phyloP scores from a whole-genome alignment of 2,797 vertebrate genomes.

The Cossypha caffra region DNA sequence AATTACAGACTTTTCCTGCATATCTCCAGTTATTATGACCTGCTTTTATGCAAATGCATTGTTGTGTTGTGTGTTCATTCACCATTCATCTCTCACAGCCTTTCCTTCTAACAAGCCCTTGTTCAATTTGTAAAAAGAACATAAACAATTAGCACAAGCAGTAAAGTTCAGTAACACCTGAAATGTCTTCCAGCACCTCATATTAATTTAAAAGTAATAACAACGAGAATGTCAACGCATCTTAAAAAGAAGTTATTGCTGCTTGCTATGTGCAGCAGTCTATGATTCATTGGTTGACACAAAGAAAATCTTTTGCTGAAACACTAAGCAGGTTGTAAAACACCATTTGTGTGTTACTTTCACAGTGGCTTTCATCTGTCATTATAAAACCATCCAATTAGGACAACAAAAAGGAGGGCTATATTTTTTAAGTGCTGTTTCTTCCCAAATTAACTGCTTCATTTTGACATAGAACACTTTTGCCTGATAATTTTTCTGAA shows the following conservation, averaged over 20 bases:
- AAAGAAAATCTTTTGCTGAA: constrained; percentile 40
- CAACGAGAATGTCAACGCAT: neutral
- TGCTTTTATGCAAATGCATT: neutral
- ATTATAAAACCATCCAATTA: constrained; percentile 63
- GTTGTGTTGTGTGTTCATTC: neutral
- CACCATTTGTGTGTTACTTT: constrained; percentile 27
- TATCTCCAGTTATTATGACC: neutral
- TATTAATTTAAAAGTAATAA: constrained; percentile 44
- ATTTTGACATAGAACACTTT: neutral
- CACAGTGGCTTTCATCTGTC: constrained; percentile 40
- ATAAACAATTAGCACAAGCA: constrained; percentile 19
- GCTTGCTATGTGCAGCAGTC: neutral
- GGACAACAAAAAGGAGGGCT: constrained; percentile 29
- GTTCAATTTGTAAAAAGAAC: neutral
- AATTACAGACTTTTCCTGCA: neutral
- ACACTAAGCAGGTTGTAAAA: constrained; percentile 54
- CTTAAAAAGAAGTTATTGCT: constrained; percentile 24
- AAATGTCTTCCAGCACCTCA: neutral
- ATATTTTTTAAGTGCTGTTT: constrained; percentile 26
- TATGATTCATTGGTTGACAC: constrained; percentile 29
- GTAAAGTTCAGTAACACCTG: constrained; percentile 1
- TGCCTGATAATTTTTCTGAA: neutral
- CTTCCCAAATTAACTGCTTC: constrained; percentile 28
- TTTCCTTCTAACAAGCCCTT: neutral
- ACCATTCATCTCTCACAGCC: neutral